phyloP scores from a whole-genome alignment of 2,113 vertebrate genomes.

The Hirundichthys speculiger region DNA sequence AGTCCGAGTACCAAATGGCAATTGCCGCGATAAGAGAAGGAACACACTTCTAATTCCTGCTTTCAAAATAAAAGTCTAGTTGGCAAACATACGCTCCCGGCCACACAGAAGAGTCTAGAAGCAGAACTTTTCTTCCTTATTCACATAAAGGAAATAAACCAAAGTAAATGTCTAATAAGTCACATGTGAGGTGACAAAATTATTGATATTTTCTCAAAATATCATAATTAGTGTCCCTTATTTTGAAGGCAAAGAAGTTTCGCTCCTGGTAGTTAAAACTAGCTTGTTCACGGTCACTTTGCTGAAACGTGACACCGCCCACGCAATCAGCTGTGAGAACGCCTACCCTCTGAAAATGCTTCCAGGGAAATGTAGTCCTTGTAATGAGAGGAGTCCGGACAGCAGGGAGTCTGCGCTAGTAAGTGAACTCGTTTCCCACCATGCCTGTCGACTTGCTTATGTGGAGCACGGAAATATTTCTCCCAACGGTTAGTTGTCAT shows the following conservation, averaged over 20 bases:
- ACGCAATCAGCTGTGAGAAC: constrained; percentile 43
- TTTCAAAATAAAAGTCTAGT: constrained; percentile 45
- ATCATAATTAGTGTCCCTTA: background rate
- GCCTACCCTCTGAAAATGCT: background rate
- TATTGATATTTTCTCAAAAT: background rate
- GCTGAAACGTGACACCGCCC: background rate
- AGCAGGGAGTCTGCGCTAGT: no score
- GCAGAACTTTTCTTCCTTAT: background rate
- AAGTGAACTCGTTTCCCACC: constrained; percentile 57
- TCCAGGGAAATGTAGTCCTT: constrained; percentile 56
- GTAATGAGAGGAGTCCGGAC: accelerated
- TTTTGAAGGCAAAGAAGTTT: constrained; percentile 35
- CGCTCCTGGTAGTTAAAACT: constrained; percentile 24
- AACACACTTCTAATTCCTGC: background rate
- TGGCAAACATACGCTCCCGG: accelerated
- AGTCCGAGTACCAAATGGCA: constrained; percentile 13
- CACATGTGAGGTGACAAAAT: accelerated
- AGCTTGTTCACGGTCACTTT: constrained; percentile 45
- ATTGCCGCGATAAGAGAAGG: background rate
- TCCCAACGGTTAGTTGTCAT: constrained; percentile 15
- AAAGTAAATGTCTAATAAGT: accelerated
- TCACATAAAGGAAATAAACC: accelerated
- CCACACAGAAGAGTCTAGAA: accelerated
- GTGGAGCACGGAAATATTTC: constrained; percentile 73
- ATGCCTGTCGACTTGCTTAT: constrained; percentile 60